A percentile compares a stretch with the other conserved stretches of the same genome.
phyloP scores from a whole-genome alignment of 2,797 vertebrate genomes.

The Hephaestus fuliginosus region DNA sequence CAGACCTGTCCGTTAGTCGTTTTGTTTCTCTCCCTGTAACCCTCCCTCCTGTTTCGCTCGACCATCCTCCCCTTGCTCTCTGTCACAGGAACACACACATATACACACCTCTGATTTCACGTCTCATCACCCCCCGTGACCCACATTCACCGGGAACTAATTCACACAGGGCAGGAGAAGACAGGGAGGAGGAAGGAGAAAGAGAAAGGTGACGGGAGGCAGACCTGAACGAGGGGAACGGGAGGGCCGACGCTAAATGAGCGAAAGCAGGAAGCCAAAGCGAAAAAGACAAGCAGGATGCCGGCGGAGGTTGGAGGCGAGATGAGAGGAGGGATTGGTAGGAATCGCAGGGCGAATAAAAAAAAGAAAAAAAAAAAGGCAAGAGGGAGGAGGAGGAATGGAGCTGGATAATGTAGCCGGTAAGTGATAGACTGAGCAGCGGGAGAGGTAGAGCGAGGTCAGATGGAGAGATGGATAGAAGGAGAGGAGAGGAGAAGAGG shows the following conservation, averaged over 20 bases:
- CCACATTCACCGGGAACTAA: conserved; percentile 65
- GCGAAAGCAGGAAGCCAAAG: conserved; percentile 36
- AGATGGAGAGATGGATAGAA: conserved; percentile 63
- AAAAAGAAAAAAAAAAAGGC: not conserved
- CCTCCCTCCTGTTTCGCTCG: conserved; percentile 19
- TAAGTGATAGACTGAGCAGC: conserved; percentile 71
- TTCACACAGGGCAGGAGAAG: conserved; percentile 47
- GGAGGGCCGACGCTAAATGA: conserved; percentile 41
- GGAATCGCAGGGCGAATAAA: not conserved
- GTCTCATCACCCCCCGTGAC: conserved; percentile 72
- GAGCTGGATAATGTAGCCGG: conserved; percentile 64
- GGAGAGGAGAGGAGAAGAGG: conserved; percentile 35
- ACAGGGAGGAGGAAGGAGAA: conserved; percentile 36
- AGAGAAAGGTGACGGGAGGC: conserved; percentile 44
- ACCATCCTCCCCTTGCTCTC: conserved; percentile 12
- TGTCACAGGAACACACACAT: conserved; percentile 52
- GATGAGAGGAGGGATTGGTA: conserved; percentile 52
- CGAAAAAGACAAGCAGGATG: conserved; percentile 41
- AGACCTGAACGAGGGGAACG: conserved; percentile 40
- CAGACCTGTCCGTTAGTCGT: not conserved
- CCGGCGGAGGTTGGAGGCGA: conserved; percentile 24
- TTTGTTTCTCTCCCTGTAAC: not conserved
- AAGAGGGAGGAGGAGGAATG: conserved; percentile 48
- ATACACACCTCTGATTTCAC: conserved; percentile 71
- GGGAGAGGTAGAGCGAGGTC: conserved; percentile 67